Conservation (phyloP, 2,797 vertebrate genomes). For the Telmatherina bonti region DNA sequence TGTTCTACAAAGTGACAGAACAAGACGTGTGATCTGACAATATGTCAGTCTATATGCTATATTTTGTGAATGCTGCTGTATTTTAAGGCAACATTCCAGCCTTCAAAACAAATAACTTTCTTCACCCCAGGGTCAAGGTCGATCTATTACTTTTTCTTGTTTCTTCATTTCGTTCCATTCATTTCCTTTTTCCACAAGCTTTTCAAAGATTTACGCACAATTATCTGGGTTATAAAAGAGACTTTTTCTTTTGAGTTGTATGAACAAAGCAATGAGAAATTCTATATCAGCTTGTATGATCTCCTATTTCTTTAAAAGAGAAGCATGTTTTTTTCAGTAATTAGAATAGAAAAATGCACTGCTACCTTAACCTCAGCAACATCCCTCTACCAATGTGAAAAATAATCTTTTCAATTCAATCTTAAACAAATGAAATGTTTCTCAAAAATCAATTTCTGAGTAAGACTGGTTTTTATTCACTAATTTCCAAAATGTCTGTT, state of each 20-base stretch:
- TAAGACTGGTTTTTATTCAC: not conserved
- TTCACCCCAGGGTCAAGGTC: not conserved
- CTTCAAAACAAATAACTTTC: not conserved
- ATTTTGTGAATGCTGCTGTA: not conserved
- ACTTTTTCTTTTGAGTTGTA: not conserved
- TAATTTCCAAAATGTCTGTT: not conserved
- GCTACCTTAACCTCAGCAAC: not conserved
- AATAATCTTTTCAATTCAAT: slow-evolving; percentile 9
- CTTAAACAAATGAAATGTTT: slow-evolving; percentile 9
- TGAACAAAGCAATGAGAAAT: slow-evolving; percentile 6
- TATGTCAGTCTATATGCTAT: not conserved
- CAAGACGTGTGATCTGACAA: slow-evolving; percentile 3
- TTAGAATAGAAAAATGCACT: not conserved
- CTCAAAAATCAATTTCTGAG: not conserved
- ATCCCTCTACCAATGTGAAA: not conserved
- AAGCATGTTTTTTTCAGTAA: slow-evolving; percentile 4
- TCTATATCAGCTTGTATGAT: slow-evolving; percentile 1
- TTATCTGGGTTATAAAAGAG: not conserved
- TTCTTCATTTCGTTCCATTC: not conserved
- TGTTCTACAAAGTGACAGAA: not conserved
- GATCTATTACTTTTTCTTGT: not conserved
- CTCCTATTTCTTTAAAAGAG: slow-evolving; percentile 10
- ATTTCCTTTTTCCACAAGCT: not conserved
- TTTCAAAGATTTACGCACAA: not conserved
- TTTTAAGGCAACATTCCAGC: not conserved